Base-by-base conservation (phyloP, 1,140 invertebrate species). In the Capitella teleta region DNA sequence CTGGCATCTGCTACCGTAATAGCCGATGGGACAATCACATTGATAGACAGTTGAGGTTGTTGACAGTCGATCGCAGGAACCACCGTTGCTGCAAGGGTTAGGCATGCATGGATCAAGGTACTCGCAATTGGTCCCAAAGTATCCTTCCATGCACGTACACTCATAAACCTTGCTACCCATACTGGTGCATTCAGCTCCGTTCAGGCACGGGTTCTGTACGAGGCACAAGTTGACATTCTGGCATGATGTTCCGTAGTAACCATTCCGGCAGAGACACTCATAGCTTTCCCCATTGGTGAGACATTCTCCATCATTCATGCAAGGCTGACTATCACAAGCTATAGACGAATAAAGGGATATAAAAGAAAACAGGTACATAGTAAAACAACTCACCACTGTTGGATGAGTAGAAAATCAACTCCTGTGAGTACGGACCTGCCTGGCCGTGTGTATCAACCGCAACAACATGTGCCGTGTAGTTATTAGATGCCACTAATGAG, bases 21-120 rank as follows among this genome's bases (percentile, higher is more conserved):
- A 56, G 8, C 52, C 51, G 1, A 63, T 90, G 82, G 87, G 85
- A 63, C 92, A 96, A 14, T 25, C 28, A 47, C 10, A 28, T 30
- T 16, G 18, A 41, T 30, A 12, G 45, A 26, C 14, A n/a, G 16
- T 8, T 18, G 28, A 5, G 24, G 21, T 26, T 12, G 8, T 42
- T 6, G 55, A 44, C 3, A 42, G 47, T 24, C 56, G 57, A 19
- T 38, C 19, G 28, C 58, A 62, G 1, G 50, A 53, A 18, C 6
- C 19, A 2, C 26, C 40, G 40, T 28, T 50, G 25, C 41, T 24
- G 25, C 38, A 43, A n/a, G 34, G 28, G 25, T 10, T 18, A 26
- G 14, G 21, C 25, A 25, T 42, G 38, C 52, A 53, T 5, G 52
- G 46, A 18, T 53, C 28, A 16, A 26, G 28, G 21, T 28, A 49